Evolutionary conservation across 2,113 vertebrate species (phyloP).

Genomic region (Saguinus midas): DNA sequence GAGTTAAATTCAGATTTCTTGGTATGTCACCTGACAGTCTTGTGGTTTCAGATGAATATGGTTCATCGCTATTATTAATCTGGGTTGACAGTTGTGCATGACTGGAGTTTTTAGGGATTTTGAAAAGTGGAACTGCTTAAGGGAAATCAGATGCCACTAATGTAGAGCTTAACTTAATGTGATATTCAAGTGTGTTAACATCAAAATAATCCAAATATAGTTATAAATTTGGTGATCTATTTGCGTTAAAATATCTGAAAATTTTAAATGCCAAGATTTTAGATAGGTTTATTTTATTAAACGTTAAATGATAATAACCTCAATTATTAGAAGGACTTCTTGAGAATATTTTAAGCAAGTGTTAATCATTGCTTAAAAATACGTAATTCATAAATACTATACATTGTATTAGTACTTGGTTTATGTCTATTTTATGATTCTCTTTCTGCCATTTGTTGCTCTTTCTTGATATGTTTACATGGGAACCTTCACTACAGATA

Average conservation of each 20-base stretch:
- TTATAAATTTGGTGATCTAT: constrained; percentile 37
- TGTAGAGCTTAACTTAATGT: constrained; percentile 78
- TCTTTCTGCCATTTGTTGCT: background rate
- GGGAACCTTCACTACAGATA: background rate
- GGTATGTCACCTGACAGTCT: constrained; percentile 94
- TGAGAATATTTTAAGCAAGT: constrained; percentile 33
- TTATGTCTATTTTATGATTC: background rate
- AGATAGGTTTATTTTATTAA: constrained; percentile 7
- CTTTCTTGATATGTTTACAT: background rate
- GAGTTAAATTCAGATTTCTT: constrained; percentile 85
- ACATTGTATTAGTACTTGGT: background rate
- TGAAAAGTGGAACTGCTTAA: constrained; percentile 83
- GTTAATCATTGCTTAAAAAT: constrained; percentile 7
- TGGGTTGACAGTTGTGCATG: constrained; percentile 83
- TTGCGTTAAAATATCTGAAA: constrained; percentile 36
- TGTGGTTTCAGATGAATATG: constrained; percentile 95
- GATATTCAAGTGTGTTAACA: constrained; percentile 57
- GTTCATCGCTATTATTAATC: constrained; percentile 96
- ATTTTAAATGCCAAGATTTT: constrained; percentile 39
- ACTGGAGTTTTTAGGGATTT: constrained; percentile 82
- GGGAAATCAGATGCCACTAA: constrained; percentile 86
- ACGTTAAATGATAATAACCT: constrained; percentile 28
- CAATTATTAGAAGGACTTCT: background rate
- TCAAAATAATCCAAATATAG: background rate
- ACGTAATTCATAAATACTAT: background rate